Percentiles rank a stretch among this genome's conserved stretches.
These are phyloP conservation scores for Phalacrocorax pelagicus DNA, from an alignment of 2,113 vertebrate species.

Conservation along the genomic window DNA sequence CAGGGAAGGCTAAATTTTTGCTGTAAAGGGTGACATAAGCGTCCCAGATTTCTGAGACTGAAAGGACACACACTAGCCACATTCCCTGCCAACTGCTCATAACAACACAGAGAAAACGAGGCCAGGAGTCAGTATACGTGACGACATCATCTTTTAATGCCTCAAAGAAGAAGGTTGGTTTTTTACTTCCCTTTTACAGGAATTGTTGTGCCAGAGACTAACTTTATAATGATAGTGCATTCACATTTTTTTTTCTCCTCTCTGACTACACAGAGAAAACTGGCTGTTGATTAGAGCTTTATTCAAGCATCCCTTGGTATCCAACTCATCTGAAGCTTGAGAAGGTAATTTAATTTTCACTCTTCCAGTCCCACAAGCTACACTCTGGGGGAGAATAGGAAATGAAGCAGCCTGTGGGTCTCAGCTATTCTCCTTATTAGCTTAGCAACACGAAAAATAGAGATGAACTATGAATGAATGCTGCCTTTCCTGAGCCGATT, in stretches of 20 bases:
- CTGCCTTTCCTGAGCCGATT: not conserved
- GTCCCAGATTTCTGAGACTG: not conserved
- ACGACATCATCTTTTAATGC: not conserved
- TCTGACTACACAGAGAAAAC: not conserved
- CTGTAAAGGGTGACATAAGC: not conserved
- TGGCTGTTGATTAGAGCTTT: conserved; percentile 43
- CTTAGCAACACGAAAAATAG: not conserved
- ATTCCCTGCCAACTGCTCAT: not conserved
- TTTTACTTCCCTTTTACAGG: not conserved
- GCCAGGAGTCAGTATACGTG: not conserved
- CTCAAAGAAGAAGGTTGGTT: not conserved
- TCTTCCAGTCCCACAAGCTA: conserved; percentile 4
- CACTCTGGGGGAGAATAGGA: not conserved
- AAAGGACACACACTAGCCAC: not conserved
- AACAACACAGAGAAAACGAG: not conserved
- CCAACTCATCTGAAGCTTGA: conserved; percentile 39
- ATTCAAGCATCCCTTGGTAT: conserved; percentile 30
- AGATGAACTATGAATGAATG: not conserved
- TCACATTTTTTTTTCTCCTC: not conserved
- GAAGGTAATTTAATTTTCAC: conserved; percentile 53
- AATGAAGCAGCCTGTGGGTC: not conserved
- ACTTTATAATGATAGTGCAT: conserved; percentile 12
- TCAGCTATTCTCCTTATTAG: conserved; percentile 5
- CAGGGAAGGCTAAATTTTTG: not conserved
- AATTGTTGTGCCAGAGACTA: not conserved